A percentile compares a stretch with the other conserved stretches of the same genome.
Conservation (phyloP, 2,113 vertebrate genomes). For the Tachuris rubrigastra region DNA sequence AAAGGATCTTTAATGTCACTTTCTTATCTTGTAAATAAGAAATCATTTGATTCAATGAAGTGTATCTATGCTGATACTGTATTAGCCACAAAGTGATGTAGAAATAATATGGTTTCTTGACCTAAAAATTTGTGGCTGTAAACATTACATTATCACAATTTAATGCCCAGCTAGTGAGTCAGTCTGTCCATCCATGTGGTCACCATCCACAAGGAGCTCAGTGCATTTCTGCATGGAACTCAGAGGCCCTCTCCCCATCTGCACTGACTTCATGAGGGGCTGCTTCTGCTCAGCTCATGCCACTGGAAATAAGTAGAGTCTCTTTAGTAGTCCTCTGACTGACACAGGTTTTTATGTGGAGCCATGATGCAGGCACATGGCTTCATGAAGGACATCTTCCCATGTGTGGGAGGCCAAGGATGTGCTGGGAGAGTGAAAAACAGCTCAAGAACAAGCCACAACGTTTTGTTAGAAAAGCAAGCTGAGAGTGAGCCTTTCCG, state of each 20-base stretch:
- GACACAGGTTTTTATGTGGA: neutral
- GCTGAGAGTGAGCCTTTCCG: neutral
- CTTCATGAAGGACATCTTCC: neutral
- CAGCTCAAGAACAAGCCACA: neutral
- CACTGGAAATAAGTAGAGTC: neutral
- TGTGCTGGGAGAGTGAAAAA: neutral
- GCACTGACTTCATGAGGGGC: neutral
- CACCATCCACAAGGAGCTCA: neutral
- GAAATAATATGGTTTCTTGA: neutral
- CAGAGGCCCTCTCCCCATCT: neutral
- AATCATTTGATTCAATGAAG: neutral
- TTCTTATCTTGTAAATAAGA: neutral
- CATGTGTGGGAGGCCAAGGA: neutral
- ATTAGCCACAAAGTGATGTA: neutral
- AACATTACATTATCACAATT: neutral
- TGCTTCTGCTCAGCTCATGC: neutral
- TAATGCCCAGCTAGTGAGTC: neutral
- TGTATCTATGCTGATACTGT: neutral
- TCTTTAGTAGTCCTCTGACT: neutral
- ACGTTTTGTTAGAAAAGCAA: neutral
- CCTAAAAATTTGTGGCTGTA: neutral
- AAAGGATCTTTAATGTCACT: neutral
- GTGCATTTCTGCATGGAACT: neutral
- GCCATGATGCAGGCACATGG: no score
- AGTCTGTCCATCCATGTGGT: neutral